Evolutionary conservation across 2,888 invertebrate genomes (phyloP).

Genomic region (Hypercompe scribonia): DNA sequence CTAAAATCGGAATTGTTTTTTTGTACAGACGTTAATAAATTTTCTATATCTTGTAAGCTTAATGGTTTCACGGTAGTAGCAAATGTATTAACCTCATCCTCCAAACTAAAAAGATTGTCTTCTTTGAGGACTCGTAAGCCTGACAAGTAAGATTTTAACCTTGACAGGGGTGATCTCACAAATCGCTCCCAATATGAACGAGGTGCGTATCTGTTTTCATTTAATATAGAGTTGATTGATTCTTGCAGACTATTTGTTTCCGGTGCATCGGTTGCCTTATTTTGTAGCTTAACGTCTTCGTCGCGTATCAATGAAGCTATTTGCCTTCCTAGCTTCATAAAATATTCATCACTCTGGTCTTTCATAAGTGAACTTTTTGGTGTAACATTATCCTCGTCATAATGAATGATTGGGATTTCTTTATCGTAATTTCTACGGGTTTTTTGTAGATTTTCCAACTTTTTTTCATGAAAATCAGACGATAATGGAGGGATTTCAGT

Average conservation of each 20-base stretch:
- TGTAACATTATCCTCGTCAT: slow-evolving; percentile 27
- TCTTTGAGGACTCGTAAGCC: slow-evolving; percentile 55
- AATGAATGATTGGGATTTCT: slow-evolving; percentile 23
- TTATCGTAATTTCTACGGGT: slow-evolving; percentile 46
- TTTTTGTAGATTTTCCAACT: slow-evolving; percentile 16
- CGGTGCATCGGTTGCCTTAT: slow-evolving; percentile 57
- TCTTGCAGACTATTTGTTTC: slow-evolving; percentile 48
- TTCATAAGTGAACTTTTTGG: slow-evolving; percentile 35
- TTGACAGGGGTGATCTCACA: slow-evolving; percentile 69
- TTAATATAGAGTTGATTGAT: slow-evolving; percentile 58
- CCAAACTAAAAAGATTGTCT: slow-evolving; percentile 69
- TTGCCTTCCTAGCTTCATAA: slow-evolving; percentile 74
- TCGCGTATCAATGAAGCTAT: slow-evolving; percentile 76
- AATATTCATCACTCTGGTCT: slow-evolving; percentile 65
- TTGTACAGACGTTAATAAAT: slow-evolving; percentile 67
- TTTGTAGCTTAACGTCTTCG: slow-evolving; percentile 59
- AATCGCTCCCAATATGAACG: slow-evolving; percentile 78
- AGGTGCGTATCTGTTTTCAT: slow-evolving; percentile 63
- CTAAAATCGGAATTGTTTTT: slow-evolving; percentile 39
- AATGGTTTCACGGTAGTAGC: slow-evolving; percentile 62
- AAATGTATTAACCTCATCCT: slow-evolving; percentile 70
- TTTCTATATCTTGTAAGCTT: slow-evolving; percentile 73
- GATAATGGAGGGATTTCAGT: slow-evolving; percentile 31
- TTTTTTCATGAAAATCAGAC: slow-evolving; percentile 21
- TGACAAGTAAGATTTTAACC: slow-evolving; percentile 42